phyloP scores from a whole-genome alignment of 2,888 invertebrate genomes.

The Rhaphigaster nebulosa region DNA sequence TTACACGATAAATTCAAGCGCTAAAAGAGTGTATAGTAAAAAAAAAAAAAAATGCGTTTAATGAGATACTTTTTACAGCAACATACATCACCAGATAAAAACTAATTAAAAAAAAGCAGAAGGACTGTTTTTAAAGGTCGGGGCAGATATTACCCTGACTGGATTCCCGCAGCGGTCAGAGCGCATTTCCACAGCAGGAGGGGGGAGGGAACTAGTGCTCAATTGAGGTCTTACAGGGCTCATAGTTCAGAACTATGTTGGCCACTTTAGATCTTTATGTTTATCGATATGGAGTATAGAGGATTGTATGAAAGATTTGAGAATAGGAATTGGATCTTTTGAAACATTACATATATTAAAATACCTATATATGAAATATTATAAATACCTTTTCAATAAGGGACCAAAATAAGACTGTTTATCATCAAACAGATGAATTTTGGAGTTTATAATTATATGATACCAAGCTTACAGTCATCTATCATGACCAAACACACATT shows the following conservation, averaged over 20 bases:
- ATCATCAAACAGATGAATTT: too few species aligned
- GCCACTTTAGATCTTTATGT: background rate
- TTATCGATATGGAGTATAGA: background rate
- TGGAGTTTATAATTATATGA: too few species aligned
- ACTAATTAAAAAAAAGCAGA: slow-evolving; percentile 55
- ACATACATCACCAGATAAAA: slow-evolving; percentile 60
- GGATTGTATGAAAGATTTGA: too few species aligned
- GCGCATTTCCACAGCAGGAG: background rate
- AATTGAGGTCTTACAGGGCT: background rate
- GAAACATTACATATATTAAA: too few species aligned
- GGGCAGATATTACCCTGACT: slow-evolving; percentile 45
- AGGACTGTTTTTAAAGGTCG: slow-evolving; percentile 36
- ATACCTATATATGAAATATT: too few species aligned
- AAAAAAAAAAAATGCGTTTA: slow-evolving; percentile 59
- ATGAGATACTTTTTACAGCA: slow-evolving; percentile 59
- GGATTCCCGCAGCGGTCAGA: slow-evolving; percentile 29
- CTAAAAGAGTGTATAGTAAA: slow-evolving; percentile 38
- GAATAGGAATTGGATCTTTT: too few species aligned
- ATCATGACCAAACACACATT: too few species aligned
- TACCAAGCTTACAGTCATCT: too few species aligned
- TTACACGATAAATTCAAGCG: slow-evolving; percentile 43
- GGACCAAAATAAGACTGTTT: too few species aligned
- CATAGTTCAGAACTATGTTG: background rate
- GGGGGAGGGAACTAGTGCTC: background rate
- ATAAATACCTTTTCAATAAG: too few species aligned